Percentiles rank a stretch among this genome's conserved stretches.
Conservation (phyloP, 2,888 invertebrate species). For the Exocentrus adspersus region DNA sequence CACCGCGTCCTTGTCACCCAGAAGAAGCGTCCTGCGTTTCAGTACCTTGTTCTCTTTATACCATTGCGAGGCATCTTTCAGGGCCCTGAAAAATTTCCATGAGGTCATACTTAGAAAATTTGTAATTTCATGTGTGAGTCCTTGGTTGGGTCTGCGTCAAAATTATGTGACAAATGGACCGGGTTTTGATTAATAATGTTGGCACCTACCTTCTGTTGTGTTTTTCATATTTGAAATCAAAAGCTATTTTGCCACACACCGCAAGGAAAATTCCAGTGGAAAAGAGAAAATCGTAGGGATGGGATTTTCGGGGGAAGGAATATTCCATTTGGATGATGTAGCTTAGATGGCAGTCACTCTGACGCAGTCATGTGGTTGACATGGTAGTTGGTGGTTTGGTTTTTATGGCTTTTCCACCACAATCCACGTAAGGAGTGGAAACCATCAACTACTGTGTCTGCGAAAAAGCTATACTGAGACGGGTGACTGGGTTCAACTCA, state of each 20-base stretch:
- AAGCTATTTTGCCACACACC: constrained; percentile 26
- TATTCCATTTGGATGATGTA: constrained; percentile 10
- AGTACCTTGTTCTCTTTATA: constrained; percentile 80
- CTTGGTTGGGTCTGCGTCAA: too few species aligned
- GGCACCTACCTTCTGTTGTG: constrained; percentile 9
- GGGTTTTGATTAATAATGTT: too few species aligned
- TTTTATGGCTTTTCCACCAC: too few species aligned
- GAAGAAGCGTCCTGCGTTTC: constrained; percentile 73
- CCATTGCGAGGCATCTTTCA: constrained; percentile 78
- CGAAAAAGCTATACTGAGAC: too few species aligned
- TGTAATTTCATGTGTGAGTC: too few species aligned
- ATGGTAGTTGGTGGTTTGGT: too few species aligned
- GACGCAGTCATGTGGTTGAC: not conserved
- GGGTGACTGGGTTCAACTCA: constrained; percentile 57
- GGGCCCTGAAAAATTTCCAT: constrained; percentile 65
- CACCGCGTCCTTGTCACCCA: constrained; percentile 70
- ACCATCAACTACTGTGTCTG: too few species aligned
- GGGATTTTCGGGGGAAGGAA: constrained; percentile 5
- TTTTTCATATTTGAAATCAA: constrained; percentile 11
- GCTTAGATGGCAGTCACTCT: too few species aligned
- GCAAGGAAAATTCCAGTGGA: constrained; percentile 26
- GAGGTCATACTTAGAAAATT: not conserved
- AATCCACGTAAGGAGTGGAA: too few species aligned
- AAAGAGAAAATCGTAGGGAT: constrained; percentile 28
- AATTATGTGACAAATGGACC: too few species aligned